Conservation (phyloP, 35 echinoderm and acorn worm genomes). For the Lytechinus variegatus region DNA sequence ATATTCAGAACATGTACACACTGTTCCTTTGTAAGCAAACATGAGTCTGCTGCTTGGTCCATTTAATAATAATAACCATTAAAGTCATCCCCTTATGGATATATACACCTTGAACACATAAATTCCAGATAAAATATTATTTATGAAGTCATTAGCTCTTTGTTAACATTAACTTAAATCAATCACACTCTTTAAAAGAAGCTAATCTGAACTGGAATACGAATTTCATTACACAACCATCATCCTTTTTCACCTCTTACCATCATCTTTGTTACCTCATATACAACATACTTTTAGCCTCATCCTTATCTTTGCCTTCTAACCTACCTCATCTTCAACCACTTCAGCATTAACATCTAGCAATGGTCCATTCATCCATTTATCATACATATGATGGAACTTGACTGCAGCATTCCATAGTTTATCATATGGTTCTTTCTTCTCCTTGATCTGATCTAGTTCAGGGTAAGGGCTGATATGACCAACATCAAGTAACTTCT, state of each 20-base stretch:
- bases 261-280: not conserved
- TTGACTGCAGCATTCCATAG: constrained; percentile 79
- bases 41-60: too few species aligned
- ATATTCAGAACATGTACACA: too few species aligned
- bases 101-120: too few species aligned
- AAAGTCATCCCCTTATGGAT: too few species aligned
- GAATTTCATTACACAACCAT: not conserved
- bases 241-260: not conserved
- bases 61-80: too few species aligned
- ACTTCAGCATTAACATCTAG: constrained; percentile 92
- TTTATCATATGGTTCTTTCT: constrained; percentile 87
- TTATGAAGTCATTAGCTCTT: too few species aligned
- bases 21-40: too few species aligned
- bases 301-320: not conserved
- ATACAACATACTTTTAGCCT: too few species aligned
- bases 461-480: constrained; percentile 73
- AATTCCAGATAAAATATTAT: too few species aligned
- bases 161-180: too few species aligned
- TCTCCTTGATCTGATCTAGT: constrained; percentile 75
- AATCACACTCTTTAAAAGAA: too few species aligned
- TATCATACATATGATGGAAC: constrained; percentile 83
- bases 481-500: constrained; percentile 81
- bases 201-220: too few species aligned
- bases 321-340: constrained; percentile 92
- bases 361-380: constrained; percentile 98